phyloP scores from a whole-genome alignment of 2,888 invertebrate genomes.

The Eristalinus aeneus region DNA sequence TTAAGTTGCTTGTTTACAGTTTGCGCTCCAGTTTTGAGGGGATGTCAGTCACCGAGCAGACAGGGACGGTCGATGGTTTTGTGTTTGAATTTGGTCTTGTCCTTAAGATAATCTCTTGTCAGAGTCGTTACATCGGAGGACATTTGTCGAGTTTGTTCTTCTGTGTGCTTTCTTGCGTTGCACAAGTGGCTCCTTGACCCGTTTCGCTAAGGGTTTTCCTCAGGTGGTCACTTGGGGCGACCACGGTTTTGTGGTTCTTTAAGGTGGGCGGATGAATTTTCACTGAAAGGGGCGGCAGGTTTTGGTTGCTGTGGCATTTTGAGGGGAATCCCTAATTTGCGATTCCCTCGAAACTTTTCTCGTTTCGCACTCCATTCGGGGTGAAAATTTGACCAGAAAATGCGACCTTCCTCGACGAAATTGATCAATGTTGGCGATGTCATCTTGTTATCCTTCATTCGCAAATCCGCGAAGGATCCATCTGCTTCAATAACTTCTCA shows the following conservation, averaged over 20 bases:
- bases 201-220: background rate
- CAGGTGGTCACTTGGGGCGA: background rate
- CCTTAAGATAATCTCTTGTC: background rate
- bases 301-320: too few species aligned
- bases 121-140: background rate
- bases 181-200: background rate
- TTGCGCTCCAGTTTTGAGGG: background rate
- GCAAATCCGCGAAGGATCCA: conserved; percentile 23
- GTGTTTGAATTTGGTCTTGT: background rate
- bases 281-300: too few species aligned
- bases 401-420: background rate
- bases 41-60: background rate
- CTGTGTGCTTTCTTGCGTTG: background rate
- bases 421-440: background rate
- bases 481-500: conserved; percentile 64
- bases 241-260: background rate
- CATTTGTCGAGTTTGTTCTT: background rate
- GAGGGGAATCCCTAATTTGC: too few species aligned
- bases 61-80: background rate
- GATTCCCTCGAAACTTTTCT: too few species aligned
- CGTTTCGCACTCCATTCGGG: background rate
- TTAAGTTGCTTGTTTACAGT: background rate
- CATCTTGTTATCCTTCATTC: background rate
- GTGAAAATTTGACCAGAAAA: background rate
- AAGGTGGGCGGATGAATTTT: too few species aligned